Evolutionary conservation across 2,888 invertebrate genomes (phyloP).

Genomic region (Sarcophaga carnaria): DNA sequence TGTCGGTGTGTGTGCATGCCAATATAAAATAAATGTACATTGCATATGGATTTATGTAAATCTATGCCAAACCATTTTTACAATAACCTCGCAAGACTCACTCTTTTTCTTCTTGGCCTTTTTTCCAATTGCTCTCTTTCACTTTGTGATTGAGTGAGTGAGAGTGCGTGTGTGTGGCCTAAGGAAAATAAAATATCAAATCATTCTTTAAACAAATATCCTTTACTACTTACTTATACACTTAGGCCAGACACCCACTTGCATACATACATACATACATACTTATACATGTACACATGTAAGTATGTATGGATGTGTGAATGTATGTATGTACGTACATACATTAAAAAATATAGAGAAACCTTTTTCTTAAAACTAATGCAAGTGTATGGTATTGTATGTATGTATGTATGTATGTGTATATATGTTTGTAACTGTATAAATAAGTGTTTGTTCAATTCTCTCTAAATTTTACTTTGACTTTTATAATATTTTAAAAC

Average conservation of each 20-base stretch:
- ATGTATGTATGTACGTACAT: not conserved
- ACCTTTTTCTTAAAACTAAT: conserved; percentile 75
- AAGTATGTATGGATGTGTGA: not conserved
- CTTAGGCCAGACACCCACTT: conserved; percentile 34
- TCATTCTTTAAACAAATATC: conserved; percentile 66
- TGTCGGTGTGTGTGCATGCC: conserved; percentile 42
- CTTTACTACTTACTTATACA: conserved; percentile 54
- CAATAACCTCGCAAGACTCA: conserved; percentile 5
- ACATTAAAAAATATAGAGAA: conserved; percentile 43
- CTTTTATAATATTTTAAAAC: conserved; percentile 80
- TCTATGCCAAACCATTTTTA: conserved; percentile 71
- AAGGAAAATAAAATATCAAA: conserved; percentile 60
- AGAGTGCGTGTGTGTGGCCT: not conserved
- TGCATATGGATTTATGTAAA: conserved; percentile 81
- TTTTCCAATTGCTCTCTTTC: not conserved
- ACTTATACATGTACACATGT: not conserved
- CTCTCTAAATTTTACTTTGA: conserved; percentile 74
- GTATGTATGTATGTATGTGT: conserved; percentile 51
- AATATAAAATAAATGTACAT: conserved; percentile 69
- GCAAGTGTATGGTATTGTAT: conserved; percentile 49
- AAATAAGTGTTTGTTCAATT: conserved; percentile 59
- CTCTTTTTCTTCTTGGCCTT: not conserved
- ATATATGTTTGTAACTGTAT: conserved; percentile 58
- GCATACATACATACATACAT: conserved; percentile 28
- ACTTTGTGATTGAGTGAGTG: not conserved